Evolutionary conservation across 2,113 vertebrate genomes (phyloP).

Genomic region (Melozone crissalis): DNA sequence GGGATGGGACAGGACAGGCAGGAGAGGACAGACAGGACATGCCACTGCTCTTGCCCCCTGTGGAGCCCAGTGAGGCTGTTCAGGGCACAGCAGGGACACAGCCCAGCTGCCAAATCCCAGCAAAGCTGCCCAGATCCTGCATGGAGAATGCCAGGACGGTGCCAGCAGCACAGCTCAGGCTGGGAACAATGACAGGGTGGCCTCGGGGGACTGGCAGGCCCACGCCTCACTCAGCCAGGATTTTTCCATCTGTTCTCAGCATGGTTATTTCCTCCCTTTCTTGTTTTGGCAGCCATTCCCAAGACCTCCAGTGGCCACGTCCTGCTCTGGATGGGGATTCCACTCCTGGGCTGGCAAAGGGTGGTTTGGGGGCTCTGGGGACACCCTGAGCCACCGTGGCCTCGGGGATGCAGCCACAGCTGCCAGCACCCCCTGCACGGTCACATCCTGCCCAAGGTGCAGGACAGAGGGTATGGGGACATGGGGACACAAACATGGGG

Average conservation of each 20-base stretch:
- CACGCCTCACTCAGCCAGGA: background rate
- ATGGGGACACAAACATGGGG: background rate
- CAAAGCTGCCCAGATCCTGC: rapidly evolving
- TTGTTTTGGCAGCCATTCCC: background rate
- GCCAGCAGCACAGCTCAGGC: background rate
- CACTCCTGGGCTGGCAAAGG: background rate
- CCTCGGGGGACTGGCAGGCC: rapidly evolving
- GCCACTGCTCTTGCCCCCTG: background rate
- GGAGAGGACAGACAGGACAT: background rate
- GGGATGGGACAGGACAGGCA: background rate
- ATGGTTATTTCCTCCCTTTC: background rate
- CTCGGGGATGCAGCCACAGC: rapidly evolving
- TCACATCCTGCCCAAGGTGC: background rate
- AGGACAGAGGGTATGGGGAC: background rate
- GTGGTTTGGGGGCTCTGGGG: background rate
- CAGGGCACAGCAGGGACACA: background rate
- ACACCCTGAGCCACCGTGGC: background rate
- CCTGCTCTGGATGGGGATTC: rapidly evolving
- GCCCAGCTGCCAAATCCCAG: background rate
- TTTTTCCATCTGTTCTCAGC: background rate
- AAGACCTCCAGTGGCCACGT: rapidly evolving
- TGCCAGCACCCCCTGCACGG: background rate
- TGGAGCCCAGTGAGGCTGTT: rapidly evolving
- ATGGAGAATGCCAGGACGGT: rapidly evolving
- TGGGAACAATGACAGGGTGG: background rate